Evolutionary conservation across 2,888 invertebrate species (phyloP).

Genomic region (Phanerotoma sp.): DNA sequence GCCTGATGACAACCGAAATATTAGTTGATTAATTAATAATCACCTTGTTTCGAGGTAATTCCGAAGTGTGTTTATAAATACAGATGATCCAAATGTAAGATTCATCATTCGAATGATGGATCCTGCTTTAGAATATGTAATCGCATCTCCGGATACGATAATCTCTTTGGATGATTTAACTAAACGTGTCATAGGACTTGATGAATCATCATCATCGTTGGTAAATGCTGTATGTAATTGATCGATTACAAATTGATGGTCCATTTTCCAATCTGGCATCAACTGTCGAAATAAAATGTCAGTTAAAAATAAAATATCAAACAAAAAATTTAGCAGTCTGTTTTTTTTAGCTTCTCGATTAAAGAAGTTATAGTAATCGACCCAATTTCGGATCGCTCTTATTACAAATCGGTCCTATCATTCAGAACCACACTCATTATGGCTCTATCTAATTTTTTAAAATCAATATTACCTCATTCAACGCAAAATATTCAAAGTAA

Average conservation of each 20-base stretch:
- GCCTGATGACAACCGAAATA: no score
- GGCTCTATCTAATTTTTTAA: no score
- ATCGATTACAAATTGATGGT: constrained; percentile 57
- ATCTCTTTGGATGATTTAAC: constrained; percentile 60
- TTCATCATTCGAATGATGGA: constrained; percentile 87
- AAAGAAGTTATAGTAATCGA: no score
- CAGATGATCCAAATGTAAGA: constrained; percentile 75
- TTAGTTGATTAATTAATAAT: no score
- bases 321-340: background rate
- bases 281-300: no score
- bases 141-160: constrained; percentile 43
- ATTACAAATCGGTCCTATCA: no score
- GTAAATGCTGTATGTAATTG: constrained; percentile 56
- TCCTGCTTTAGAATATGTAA: constrained; percentile 50
- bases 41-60: constrained; percentile 44
- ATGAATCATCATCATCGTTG: constrained; percentile 57
- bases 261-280: constrained; percentile 57
- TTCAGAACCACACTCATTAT: no score
- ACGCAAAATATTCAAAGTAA: constrained; percentile 77
- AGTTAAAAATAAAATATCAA: background rate
- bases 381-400: no score
- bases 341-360: no score
- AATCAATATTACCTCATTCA: no score
- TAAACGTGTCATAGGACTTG: constrained; percentile 55
- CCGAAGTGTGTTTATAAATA: constrained; percentile 58